These are phyloP conservation scores for Ochotona princeps DNA, from an alignment of 2,113 vertebrate species.

Conservation along the genomic window DNA sequence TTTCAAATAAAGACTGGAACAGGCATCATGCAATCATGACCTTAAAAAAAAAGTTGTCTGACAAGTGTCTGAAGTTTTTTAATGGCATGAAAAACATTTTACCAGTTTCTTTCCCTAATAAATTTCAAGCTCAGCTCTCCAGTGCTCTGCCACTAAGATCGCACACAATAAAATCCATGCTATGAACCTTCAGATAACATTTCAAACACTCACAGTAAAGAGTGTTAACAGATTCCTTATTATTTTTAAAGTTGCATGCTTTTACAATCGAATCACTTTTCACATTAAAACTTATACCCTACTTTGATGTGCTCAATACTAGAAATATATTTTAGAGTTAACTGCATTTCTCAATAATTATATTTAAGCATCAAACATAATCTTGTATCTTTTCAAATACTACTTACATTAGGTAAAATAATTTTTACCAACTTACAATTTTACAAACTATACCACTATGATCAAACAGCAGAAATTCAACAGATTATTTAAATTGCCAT, in stretches of 20 bases:
- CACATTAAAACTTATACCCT: constrained; percentile 38
- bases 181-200: constrained; percentile 42
- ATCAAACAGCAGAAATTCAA: constrained; percentile 62
- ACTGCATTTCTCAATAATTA: constrained; percentile 55
- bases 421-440: constrained; percentile 46
- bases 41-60: constrained; percentile 81
- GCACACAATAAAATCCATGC: background rate
- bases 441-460: background rate
- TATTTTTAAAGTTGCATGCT: constrained; percentile 56
- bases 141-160: background rate
- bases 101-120: background rate
- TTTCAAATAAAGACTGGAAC: constrained; percentile 84
- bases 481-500: constrained; percentile 49
- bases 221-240: constrained; percentile 1
- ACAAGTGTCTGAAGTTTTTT: constrained; percentile 70
- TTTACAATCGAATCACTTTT: constrained; percentile 36
- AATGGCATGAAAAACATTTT: constrained; percentile 50
- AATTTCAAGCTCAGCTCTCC: background rate
- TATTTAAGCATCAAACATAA: constrained; percentile 40
- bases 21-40: constrained; percentile 85
- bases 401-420: constrained; percentile 29
- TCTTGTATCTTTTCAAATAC: constrained; percentile 28
- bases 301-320: constrained; percentile 30
- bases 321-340: constrained; percentile 52
- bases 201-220: constrained; percentile 39